A percentile compares a stretch with the other conserved stretches of the same genome.
phyloP scores from a whole-genome alignment of 2,888 invertebrate species.

The Lissonota sp. region DNA sequence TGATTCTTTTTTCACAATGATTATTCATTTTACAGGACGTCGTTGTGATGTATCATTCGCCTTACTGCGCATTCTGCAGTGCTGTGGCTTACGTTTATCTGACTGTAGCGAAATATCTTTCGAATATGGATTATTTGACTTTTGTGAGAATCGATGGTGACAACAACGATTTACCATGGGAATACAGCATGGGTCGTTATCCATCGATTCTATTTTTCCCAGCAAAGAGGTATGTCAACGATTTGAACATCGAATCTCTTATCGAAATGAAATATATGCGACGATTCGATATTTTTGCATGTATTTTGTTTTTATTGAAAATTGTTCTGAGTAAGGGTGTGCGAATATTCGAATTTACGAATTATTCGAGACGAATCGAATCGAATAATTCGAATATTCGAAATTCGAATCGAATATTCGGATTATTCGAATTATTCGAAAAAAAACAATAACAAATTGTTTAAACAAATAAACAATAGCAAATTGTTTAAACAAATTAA shows the following conservation, averaged over 20 bases:
- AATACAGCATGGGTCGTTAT: conserved; percentile 91
- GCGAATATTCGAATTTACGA: too few species aligned
- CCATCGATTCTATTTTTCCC: conserved; percentile 94
- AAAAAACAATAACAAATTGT: too few species aligned
- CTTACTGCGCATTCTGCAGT: conserved; percentile 91
- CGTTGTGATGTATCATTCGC: conserved; percentile 91
- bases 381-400: too few species aligned
- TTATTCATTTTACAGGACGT: conserved; percentile 86
- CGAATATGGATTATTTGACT: conserved; percentile 84
- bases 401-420: too few species aligned
- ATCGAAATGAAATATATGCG: too few species aligned
- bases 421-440: too few species aligned
- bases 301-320: too few species aligned
- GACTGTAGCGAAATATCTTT: conserved; percentile 87
- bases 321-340: too few species aligned
- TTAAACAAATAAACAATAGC: too few species aligned
- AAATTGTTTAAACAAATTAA: too few species aligned
- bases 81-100: conserved; percentile 89
- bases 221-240: conserved; percentile 85
- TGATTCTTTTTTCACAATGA: background rate
- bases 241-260: background rate
- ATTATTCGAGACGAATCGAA: too few species aligned
- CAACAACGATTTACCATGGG: conserved; percentile 94
- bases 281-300: too few species aligned
- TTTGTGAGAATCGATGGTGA: conserved; percentile 92